Base-by-base conservation (phyloP, 2,113 vertebrate genomes). In the Prochilodus magdalenae region DNA sequence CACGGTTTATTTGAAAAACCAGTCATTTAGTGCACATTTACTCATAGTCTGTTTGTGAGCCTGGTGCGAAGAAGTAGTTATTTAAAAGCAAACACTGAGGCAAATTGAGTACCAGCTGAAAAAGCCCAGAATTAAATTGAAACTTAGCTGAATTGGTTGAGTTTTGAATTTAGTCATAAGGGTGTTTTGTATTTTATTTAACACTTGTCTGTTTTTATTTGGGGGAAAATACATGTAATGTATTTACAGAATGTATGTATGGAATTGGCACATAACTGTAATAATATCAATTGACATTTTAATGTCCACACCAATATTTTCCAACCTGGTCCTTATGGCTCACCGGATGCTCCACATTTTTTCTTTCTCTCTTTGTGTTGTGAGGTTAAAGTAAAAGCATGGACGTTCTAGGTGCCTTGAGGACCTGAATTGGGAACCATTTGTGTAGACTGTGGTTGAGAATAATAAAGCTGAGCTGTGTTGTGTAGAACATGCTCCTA, bases 171-270 rank as follows among this genome's bases (percentile, higher is more conserved):
- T 18, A 33, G 30, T 40, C 29, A 67, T 16, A 20, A 78, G 22
- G 12, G n/a, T 12, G 10, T 40, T n/a, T 15, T 3, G 66, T 40
- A 18, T 78, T 70, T 78, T 36, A 57, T 44, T 79, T 36, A 79
- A 26, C 15, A 70, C 10, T 18, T 20, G 3, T 29, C 13, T 67
- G 20, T 40, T 49, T 51, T 55, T 55, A 55, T 67, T 16, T 69
- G 22, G 22, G 22, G 6, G 47, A 67, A 33, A 36, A 18, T 51
- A 18, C 14, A 20, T 53, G 22, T 8, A 57, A 57, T 57, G 20
- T 26, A 60, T 60, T 0, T 67, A 66, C 27, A 20, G 20, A 67
- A 67, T 67, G 65, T 40, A n/a, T n/a, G n/a, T n/a, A n/a, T 22
- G 33, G 29, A 67, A 36, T 40, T 67, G 27, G 29, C 18, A 67